These are phyloP conservation scores for Falco cherrug DNA, from an alignment of 2,797 vertebrate genomes.

Conservation along the genomic window DNA sequence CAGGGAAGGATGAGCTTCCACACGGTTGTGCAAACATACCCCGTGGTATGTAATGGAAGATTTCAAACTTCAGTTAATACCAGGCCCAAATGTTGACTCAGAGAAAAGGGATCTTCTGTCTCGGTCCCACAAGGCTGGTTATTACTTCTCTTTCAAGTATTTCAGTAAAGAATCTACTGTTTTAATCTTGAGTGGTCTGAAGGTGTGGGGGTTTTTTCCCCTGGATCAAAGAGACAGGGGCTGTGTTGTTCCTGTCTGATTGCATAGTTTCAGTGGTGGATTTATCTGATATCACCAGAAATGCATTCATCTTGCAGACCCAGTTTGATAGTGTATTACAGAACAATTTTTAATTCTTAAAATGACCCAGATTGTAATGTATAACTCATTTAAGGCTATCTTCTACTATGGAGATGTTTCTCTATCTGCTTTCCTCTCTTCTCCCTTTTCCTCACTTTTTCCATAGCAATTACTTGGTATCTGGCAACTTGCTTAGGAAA, in stretches of 20 bases:
- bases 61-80: background rate
- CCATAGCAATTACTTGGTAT: background rate
- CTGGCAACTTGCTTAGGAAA: background rate
- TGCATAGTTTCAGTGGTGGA: accelerated
- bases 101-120: background rate
- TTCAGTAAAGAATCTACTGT: background rate
- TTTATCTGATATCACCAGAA: background rate
- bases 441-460: background rate
- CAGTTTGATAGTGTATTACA: background rate
- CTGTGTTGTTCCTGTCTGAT: background rate
- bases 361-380: background rate
- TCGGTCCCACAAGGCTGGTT: background rate
- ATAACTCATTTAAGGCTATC: background rate
- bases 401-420: background rate
- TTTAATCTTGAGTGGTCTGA: background rate
- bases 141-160: background rate
- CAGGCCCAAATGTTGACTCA: background rate
- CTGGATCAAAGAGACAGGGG: background rate
- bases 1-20: background rate
- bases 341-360: background rate
- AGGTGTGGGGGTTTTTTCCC: background rate
- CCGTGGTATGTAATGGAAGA: background rate
- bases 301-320: background rate
- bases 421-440: background rate
- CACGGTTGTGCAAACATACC: background rate